Conservation (phyloP, 1,140 invertebrate genomes). For the Zophobas atratus region DNA sequence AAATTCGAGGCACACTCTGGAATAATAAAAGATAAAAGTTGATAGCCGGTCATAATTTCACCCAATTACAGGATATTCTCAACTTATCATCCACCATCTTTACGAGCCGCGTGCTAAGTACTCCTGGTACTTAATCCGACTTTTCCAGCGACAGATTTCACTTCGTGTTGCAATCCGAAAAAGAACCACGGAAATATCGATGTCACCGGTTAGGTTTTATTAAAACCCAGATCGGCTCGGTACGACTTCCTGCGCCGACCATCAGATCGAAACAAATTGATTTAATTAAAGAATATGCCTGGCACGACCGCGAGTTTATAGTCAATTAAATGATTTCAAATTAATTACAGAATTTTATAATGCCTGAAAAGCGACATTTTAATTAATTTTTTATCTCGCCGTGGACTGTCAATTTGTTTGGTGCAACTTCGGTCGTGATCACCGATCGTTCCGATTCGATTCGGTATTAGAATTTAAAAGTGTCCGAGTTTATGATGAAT, state of each 20-base stretch:
- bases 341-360: constrained; percentile 46
- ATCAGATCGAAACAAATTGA: constrained; percentile 40
- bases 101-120: constrained; percentile 42
- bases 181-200: constrained; percentile 5
- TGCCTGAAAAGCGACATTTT: constrained; percentile 33
- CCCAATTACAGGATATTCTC: constrained; percentile 40
- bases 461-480: constrained; percentile 41
- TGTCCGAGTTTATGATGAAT: constrained; percentile 45
- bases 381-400: constrained; percentile 48
- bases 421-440: constrained; percentile 9
- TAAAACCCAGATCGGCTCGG: constrained; percentile 5
- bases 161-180: neutral
- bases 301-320: constrained; percentile 36
- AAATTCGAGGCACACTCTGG: constrained; percentile 41
- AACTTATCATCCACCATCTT: constrained; percentile 39
- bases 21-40: constrained; percentile 35
- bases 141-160: constrained; percentile 26
- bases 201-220: constrained; percentile 22
- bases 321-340: constrained; percentile 45
- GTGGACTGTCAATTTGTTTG: constrained; percentile 34
- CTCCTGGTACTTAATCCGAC: constrained; percentile 16
- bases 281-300: constrained; percentile 40
- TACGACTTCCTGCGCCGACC: constrained; percentile 19
- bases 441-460: constrained; percentile 21
- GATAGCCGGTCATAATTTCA: constrained; percentile 31